Base-by-base conservation (phyloP, 2,113 vertebrate genomes). In the Australoheros scitulus region DNA sequence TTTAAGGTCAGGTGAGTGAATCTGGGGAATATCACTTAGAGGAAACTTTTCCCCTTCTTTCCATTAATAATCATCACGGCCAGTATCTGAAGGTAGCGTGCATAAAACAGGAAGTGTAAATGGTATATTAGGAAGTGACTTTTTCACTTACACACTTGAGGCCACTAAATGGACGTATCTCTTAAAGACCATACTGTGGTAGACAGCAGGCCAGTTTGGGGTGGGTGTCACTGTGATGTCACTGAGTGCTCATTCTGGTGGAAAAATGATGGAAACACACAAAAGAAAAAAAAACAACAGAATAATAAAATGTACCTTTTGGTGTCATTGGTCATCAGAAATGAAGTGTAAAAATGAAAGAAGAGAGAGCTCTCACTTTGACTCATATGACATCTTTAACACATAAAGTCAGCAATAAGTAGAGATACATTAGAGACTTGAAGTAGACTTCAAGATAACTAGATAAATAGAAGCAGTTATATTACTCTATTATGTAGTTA, bases 131-230 rank as follows among this genome's bases (percentile, higher is more conserved):
- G 70, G 70, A 75, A 75, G 70, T 56, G 50, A 13, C 70, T 29
- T 34, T 74, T 56, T 75, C 70, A 56, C 50, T 74, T 74, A 14
- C 29, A 74, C n/a, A 34, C 26, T 72, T 55, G 65, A 52, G 65
- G 32, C 43, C 15, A 72, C 43, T 3, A 32, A 32, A 68, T 47
- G 24, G 38, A 17, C 17, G 38, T 1, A 47, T 14, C 64, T 68
- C 64, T 47, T 26, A 43, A n/a, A 29, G 65, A 11, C 20, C 65
- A 70, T 29, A 2, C 41, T 70, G 22, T 3, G 15, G 8, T 47
- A 24, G 43, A 11, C 26, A 20, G 43, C 50, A 29, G 64, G 24
- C 22, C 43, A 11, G 6, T 18, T 11, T 26, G 38, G 55, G 64
- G 0, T 47, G 38, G 15, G 26, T 26, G 63, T 68, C 38, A 41